Evolutionary conservation across 2,888 invertebrate genomes (phyloP), one percentile per base, ranked within the genome.

Genomic region (Tigriopus californicus): DNA sequence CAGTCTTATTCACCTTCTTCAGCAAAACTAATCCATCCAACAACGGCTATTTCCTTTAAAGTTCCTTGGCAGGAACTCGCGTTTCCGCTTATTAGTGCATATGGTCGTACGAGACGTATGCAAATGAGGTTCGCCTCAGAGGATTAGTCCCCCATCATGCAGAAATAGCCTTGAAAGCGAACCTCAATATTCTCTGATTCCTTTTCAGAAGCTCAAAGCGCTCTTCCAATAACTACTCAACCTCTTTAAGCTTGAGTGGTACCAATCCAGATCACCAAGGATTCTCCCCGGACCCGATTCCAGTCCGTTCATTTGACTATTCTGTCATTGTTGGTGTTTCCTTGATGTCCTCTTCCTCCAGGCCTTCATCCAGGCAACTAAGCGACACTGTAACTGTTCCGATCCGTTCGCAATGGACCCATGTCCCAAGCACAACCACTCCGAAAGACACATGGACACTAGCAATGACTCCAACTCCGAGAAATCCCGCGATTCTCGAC

Each of bases 401-500:
- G 54, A 54, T 15, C 54, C 54, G 1, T 54, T 54, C 40, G 40
- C 54, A 6, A n/a, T 54, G n/a, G 54, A 51, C 10, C 20, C 22
- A 1, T 51, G 52, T 51, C 15, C 22, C 20, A 51, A 51, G 52
- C 22, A 20, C 15, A 13, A 13, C 22, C 10, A 25, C 22, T 13
- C 46, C 15, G 46, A 22, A 47, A 47, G n/a, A 1, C 22, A 11
- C 1, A 46, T 18, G 46, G 46, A 47, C 22, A 47, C 18, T n/a
- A 47, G 22, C 47, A 47, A 20, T 47, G 47, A 47, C 18, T 20
- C 22, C 47, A 47, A 47, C n/a, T 47, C 47, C 5, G 6, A 22
- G 20, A 47, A 47, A 47, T 47, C 22, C n/a, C 18, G 22, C 1
- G 22, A 33, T 3, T 5, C 33, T 8, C 33, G 33, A n/a, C n/a